Percentiles rank a stretch among this genome's conserved stretches.
Evolutionary conservation across 2,888 invertebrate genomes (phyloP).

Genomic region (Xestobium rufovillosum): DNA sequence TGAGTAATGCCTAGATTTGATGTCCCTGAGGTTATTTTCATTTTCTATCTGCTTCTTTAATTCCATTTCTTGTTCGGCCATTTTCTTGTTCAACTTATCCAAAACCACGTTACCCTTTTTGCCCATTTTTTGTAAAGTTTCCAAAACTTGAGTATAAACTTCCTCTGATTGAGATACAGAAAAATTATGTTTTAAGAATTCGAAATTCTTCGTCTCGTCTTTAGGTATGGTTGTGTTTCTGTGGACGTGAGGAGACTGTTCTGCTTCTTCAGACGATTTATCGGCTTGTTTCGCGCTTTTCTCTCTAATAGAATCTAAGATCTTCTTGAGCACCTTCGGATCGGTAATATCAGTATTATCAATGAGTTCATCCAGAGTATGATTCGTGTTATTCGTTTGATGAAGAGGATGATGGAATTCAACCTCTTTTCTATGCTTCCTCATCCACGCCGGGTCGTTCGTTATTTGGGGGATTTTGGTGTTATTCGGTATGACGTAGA

Average conservation of each 20-base stretch:
- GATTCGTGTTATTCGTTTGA: slow-evolving; percentile 25
- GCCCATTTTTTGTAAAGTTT: slow-evolving; percentile 51
- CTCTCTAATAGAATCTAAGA: slow-evolving; percentile 31
- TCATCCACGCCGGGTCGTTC: slow-evolving; percentile 58
- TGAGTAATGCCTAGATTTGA: slow-evolving; percentile 34
- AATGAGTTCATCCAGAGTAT: slow-evolving; percentile 25
- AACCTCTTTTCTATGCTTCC: slow-evolving; percentile 53
- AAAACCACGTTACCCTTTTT: slow-evolving; percentile 51
- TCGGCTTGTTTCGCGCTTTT: slow-evolving; percentile 33
- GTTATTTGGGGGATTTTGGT: slow-evolving; percentile 28
- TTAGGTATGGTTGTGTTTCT: slow-evolving; percentile 48
- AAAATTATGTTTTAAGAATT: slow-evolving; percentile 40
- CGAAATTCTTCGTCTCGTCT: slow-evolving; percentile 35
- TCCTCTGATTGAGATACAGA: slow-evolving; percentile 47
- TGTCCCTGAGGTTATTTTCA: slow-evolving; percentile 17
- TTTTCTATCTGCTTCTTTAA: slow-evolving; percentile 9
- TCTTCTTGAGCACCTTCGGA: slow-evolving; percentile 32
- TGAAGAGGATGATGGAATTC: slow-evolving; percentile 53
- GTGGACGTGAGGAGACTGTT: slow-evolving; percentile 43
- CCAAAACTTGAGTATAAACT: slow-evolving; percentile 52
- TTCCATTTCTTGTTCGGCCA: slow-evolving; percentile 21
- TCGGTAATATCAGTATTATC: slow-evolving; percentile 34
- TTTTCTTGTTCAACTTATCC: slow-evolving; percentile 47
- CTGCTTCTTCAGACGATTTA: slow-evolving; percentile 12
- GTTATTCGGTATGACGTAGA: slow-evolving; percentile 28